Percentiles rank a stretch among this genome's conserved stretches.
Evolutionary conservation across 2,113 vertebrate genomes (phyloP).

Genomic region (Rhagologus leucostigma): DNA sequence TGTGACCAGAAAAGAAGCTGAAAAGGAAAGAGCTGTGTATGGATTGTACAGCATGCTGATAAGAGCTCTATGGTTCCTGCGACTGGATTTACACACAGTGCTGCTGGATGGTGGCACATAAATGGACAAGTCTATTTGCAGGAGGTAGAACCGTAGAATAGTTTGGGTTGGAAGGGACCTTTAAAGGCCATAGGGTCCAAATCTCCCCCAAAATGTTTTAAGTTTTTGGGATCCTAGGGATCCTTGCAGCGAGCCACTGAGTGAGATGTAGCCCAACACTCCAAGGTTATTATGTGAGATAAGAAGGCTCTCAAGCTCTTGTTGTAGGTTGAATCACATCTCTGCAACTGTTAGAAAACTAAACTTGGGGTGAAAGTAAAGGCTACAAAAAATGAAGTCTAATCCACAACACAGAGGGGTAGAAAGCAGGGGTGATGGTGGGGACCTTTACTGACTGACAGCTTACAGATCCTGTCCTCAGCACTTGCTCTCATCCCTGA

Average conservation of each 20-base stretch:
- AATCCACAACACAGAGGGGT: not conserved
- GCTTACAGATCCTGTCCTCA: not conserved
- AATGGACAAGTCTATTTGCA: not conserved
- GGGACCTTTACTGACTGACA: not conserved
- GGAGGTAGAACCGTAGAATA: not conserved
- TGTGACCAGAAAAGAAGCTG: not conserved
- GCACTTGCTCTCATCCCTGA: not conserved
- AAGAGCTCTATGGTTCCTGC: not conserved
- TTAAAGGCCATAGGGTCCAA: not conserved
- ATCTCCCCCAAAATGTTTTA: fast-evolving
- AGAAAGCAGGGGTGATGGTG: not conserved
- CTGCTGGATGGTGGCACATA: not conserved
- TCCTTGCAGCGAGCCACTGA: not conserved
- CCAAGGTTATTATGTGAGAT: not conserved
- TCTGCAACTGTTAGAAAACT: not conserved
- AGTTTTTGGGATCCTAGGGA: not conserved
- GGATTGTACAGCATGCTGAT: not conserved
- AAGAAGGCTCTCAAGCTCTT: not conserved
- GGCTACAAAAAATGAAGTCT: not conserved
- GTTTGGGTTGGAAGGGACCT: not conserved
- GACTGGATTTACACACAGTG: not conserved
- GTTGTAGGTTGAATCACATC: not conserved
- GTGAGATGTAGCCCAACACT: not conserved
- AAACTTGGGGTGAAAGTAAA: not conserved
- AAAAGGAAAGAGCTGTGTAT: not conserved